A percentile compares a stretch with the other conserved stretches of the same genome.
Conservation (phyloP, 2,888 invertebrate species). For the Strigamia maritima region DNA sequence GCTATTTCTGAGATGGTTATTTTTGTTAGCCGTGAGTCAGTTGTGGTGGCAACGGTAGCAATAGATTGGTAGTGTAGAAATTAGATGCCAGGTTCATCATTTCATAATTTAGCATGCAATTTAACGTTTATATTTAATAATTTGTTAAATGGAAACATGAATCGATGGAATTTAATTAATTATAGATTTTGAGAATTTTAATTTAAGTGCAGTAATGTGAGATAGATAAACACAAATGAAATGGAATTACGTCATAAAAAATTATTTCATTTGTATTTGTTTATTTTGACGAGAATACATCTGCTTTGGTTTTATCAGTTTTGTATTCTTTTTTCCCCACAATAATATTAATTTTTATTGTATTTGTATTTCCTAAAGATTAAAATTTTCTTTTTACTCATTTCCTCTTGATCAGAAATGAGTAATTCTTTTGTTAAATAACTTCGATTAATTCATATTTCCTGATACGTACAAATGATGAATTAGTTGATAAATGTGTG, state of each 20-base stretch:
- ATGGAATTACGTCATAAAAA: not conserved
- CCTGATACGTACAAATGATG: not conserved
- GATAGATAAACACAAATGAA: not conserved
- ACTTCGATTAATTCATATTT: not conserved
- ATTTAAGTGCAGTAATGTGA: not conserved
- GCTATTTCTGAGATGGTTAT: not conserved
- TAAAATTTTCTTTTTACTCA: no score
- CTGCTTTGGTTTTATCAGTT: no score
- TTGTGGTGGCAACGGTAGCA: not conserved
- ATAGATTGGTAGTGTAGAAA: slow-evolving; percentile 7
- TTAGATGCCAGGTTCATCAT: not conserved
- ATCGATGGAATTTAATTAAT: not conserved
- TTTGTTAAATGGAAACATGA: not conserved
- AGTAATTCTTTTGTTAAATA: not conserved
- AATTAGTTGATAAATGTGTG: not conserved
- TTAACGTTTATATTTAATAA: not conserved
- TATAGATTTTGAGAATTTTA: not conserved
- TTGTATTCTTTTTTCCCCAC: no score
- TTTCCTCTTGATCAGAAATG: not conserved
- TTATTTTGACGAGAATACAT: no score
- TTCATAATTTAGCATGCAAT: not conserved
- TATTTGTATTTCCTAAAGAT: no score
- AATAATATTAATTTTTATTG: no score
- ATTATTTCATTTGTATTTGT: no score
- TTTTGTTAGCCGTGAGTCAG: not conserved